Evolutionary conservation across 2,888 invertebrate genomes (phyloP).

Genomic region (Drosophila anceps): DNA sequence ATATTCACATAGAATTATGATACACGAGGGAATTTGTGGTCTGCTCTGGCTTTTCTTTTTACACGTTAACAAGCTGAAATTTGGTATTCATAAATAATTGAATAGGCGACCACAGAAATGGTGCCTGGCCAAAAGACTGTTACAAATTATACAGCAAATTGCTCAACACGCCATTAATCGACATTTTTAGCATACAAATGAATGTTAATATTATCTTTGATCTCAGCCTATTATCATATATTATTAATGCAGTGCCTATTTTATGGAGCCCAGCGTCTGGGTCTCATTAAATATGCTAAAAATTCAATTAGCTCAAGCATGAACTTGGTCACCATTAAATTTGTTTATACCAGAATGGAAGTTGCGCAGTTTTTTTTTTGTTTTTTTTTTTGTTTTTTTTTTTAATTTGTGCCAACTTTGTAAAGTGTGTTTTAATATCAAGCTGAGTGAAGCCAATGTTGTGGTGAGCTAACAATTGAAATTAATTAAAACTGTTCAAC

Average conservation of each 20-base stretch:
- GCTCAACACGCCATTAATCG: conserved; percentile 27
- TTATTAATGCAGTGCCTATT: conserved; percentile 14
- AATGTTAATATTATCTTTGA: conserved; percentile 17
- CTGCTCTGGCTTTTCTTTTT: background rate
- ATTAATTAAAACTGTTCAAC: conserved; percentile 66
- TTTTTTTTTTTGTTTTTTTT: fast-evolving
- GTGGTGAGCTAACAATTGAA: conserved; percentile 51
- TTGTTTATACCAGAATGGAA: background rate
- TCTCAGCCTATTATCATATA: conserved; percentile 12
- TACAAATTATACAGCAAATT: conserved; percentile 19
- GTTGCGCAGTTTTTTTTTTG: background rate
- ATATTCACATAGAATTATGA: conserved; percentile 26
- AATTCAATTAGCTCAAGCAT: conserved; percentile 19
- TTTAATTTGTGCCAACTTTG: conserved; percentile 1
- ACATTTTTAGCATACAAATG: conserved; percentile 21
- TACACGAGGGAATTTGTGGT: conserved; percentile 8
- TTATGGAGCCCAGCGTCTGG: background rate
- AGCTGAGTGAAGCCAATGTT: conserved; percentile 25
- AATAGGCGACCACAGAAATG: conserved; percentile 14
- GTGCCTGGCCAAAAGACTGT: background rate
- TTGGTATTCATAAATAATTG: conserved; percentile 27
- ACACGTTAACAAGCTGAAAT: background rate
- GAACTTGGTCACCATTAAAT: background rate
- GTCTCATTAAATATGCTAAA: conserved; percentile 21
- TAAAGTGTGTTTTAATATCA: conserved; percentile 30